Conservation (phyloP, 2,888 invertebrate genomes). For the Azorinus chamasolen region DNA sequence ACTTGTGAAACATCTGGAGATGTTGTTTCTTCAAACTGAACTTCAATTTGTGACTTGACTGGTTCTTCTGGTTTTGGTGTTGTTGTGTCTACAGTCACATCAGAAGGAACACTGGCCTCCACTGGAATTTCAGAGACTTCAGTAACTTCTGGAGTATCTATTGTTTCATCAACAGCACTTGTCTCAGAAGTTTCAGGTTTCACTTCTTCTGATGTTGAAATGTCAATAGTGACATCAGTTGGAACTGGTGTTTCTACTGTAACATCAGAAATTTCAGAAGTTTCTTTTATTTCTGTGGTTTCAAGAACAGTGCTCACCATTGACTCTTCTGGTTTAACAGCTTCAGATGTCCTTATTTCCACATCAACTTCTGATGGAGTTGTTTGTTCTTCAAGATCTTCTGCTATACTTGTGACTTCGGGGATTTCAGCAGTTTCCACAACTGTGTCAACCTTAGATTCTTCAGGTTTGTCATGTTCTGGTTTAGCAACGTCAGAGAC, state of each 20-base stretch:
- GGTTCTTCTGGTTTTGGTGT: slow-evolving; percentile 29
- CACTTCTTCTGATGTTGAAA: slow-evolving; percentile 46
- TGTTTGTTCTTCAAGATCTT: slow-evolving; percentile 29
- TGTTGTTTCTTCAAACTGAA: slow-evolving; percentile 35
- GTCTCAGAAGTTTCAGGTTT: slow-evolving; percentile 30
- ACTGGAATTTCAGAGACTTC: slow-evolving; percentile 8
- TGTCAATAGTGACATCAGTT: slow-evolving; percentile 11
- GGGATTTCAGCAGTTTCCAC: slow-evolving; percentile 10
- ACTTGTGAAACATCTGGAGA: slow-evolving; percentile 19
- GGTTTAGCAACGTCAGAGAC: background rate
- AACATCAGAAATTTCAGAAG: slow-evolving; percentile 36
- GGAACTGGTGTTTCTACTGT: slow-evolving; percentile 32
- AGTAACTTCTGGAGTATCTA: slow-evolving; percentile 30
- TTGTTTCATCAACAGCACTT: background rate
- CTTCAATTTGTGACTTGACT: slow-evolving; percentile 37
- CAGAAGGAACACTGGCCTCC: slow-evolving; percentile 30
- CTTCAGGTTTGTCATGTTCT: slow-evolving; percentile 35
- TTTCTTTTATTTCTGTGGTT: slow-evolving; percentile 24
- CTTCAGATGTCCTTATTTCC: slow-evolving; percentile 25
- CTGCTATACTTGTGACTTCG: slow-evolving; percentile 36
- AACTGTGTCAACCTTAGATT: slow-evolving; percentile 5
- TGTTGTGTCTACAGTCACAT: slow-evolving; percentile 29
- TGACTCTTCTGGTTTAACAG: slow-evolving; percentile 35
- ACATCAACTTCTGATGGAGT: slow-evolving; percentile 34
- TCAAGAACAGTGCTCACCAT: slow-evolving; percentile 30